Evolutionary conservation across 2,797 vertebrate genomes (phyloP), one percentile per base, ranked within the genome.

Genomic region (Acanthornis magna): DNA sequence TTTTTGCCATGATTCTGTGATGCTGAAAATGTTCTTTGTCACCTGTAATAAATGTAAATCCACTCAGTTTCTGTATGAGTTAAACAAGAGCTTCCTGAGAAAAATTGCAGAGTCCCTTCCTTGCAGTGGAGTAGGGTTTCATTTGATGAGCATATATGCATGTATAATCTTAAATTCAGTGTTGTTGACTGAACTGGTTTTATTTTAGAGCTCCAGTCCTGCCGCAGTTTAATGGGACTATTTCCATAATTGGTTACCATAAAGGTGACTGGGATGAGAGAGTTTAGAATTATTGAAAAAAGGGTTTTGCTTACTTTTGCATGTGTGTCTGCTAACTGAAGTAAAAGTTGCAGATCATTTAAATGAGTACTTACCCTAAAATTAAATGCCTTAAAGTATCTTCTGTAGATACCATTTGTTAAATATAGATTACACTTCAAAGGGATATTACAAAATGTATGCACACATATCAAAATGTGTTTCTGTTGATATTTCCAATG

Each of bases 401-500:
- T 93, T 95, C 60, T 75, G 43, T 42, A 89, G 63, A 53, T 84
- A 65, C 29, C 36, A 38, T 88, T 94, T 94, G 70, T 85, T 81
- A 93, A 95, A 97, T 89, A 95, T 54, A 87, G 82, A 93, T 87
- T 90, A 51, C 4, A 18, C n/a, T 91, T 94, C 70, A 94, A 84
- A 93, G 65, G 62, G 16, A 5, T 93, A 76, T 96, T 96, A 71
- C 47, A 66, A 92, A 53, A 95, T 82, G 36, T 68, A 96, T 85
- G 76, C 79, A 61, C 71, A 68, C 51, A 65, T 95, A 95, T 86
- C 61, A 86, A 94, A 95, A 79, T 91, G 50, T 96, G 54, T 90
- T 96, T 93, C 73, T 90, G 45, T 95, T 93, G 85, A n/a, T 95
- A 84, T 92, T 97, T 95, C 75, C 88, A 91, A 62, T 92, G 68